Evolutionary conservation across 2,797 vertebrate species (phyloP), one percentile per base, ranked within the genome.

Genomic region (Sparus aurata): DNA sequence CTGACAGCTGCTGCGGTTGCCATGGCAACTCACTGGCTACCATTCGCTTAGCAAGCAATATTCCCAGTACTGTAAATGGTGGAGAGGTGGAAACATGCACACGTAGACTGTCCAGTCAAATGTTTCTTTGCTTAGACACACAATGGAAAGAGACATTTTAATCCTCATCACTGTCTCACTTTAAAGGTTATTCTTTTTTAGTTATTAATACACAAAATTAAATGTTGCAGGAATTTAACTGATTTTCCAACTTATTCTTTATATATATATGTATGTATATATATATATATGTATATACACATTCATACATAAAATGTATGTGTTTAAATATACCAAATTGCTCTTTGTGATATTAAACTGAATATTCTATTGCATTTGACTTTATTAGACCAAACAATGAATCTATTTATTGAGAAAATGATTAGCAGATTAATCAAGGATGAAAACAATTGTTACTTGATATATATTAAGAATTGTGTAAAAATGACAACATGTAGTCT

Each of bases 1-100:
- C 93, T 97, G 96, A 96, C 96, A 96, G 95, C 69, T 93, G 90
- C 92, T 74, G 85, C 46, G 4, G 94, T 98, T 94, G 92, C 94
- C 77, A 73, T 91, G 93, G 95, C 91, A 96, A 97, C 89, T 62
- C 60, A 73, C 23, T 73, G 85, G 78, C 90, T 81, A 84, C 82
- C 85, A 82, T 85, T 85, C 70, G 49, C 88, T 93, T 88, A 90
- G 85, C 86, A 85, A 90, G 91, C 91, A 90, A 78, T 87, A 92
- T 86, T 90, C 75, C 81, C 67, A 61, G 64, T 66, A 75, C 54
- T 82, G 79, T 86, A 86, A 85, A 83, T 85, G 75, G 75, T 61
- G 76, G 77, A 60, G 73, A 75, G 69, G 43, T 74, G 45, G 55
- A 73, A 34, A 53, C 58, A 67, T 41, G 65, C 30, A 69, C 58